A percentile compares a stretch with the other conserved stretches of the same genome.
phyloP scores from a whole-genome alignment of 1,140 invertebrate species.

The Drosophila trapezifrons region DNA sequence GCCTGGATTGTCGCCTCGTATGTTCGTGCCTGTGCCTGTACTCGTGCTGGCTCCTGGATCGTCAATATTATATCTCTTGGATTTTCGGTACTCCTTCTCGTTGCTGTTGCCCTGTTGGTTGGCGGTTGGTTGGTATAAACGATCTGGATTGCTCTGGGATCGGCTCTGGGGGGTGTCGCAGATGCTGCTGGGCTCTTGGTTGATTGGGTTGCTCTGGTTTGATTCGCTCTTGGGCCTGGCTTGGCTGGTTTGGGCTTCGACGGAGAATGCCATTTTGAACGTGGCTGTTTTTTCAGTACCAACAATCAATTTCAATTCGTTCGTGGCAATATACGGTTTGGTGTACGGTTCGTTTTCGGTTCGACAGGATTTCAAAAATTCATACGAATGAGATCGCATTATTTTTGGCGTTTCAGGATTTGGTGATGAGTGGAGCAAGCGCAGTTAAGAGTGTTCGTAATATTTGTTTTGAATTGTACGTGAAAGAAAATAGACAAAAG shows the following conservation, averaged over 20 bases:
- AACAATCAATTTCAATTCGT: constrained; percentile 21
- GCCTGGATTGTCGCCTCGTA: constrained; percentile 45
- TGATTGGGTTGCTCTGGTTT: constrained; percentile 53
- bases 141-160: constrained; percentile 41
- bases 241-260: constrained; percentile 75
- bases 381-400: constrained; percentile 26
- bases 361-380: constrained; percentile 60
- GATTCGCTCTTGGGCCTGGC: constrained; percentile 74
- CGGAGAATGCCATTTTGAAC: constrained; percentile 84
- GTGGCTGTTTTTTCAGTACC: constrained; percentile 53
- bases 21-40: constrained; percentile 47
- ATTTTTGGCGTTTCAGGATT: constrained; percentile 57
- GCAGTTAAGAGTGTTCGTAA: constrained; percentile 74
- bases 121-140: constrained; percentile 35
- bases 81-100: constrained; percentile 72
- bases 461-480: constrained; percentile 66
- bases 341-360: constrained; percentile 43
- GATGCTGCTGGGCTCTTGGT: constrained; percentile 33
- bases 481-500: constrained; percentile 80
- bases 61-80: constrained; percentile 81
- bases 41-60: constrained; percentile 81
- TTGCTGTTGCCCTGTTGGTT: constrained; percentile 37
- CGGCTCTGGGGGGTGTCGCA: constrained; percentile 38
- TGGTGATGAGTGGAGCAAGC: constrained; percentile 76
- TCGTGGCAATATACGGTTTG: constrained; percentile 24